Evolutionary conservation across 2,113 vertebrate species (phyloP).

Genomic region (Sapayoa aenigma): DNA sequence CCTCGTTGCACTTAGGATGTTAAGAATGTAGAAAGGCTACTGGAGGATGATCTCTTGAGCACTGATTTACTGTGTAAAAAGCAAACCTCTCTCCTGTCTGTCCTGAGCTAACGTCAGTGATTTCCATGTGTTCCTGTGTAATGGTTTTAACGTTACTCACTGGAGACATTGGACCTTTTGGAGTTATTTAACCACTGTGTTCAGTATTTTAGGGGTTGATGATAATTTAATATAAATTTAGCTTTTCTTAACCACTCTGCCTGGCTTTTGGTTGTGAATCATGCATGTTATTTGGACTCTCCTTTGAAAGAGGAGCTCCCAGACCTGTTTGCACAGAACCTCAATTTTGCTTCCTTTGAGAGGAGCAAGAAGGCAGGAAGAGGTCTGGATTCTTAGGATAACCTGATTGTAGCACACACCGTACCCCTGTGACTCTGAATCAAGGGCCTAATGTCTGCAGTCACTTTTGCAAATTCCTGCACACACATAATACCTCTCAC

Average conservation of each 20-base stretch:
- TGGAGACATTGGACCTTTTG: constrained; percentile 88
- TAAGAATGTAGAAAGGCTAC: constrained; percentile 78
- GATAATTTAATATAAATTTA: constrained; percentile 88
- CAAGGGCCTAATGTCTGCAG: neutral
- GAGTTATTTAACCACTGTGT: constrained; percentile 97
- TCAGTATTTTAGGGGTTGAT: constrained; percentile 82
- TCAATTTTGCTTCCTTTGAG: neutral
- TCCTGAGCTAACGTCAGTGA: constrained; percentile 73
- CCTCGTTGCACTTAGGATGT: constrained; percentile 72
- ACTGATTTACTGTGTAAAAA: constrained; percentile 86
- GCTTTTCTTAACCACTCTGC: constrained; percentile 79
- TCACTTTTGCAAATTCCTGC: neutral
- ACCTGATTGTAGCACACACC: neutral
- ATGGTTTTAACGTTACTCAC: constrained; percentile 91
- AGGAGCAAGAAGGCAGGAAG: neutral
- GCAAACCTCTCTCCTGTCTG: constrained; percentile 73
- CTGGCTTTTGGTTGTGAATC: constrained; percentile 73
- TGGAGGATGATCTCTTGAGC: constrained; percentile 78
- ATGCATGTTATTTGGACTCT: neutral
- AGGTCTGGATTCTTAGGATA: neutral
- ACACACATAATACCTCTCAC: accelerated
- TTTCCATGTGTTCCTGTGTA: constrained; percentile 73
- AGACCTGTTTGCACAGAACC: neutral
- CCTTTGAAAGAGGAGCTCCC: neutral
- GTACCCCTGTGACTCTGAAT: neutral